phyloP scores from a whole-genome alignment of 1,140 invertebrate species.

The Ridgeia piscesae region DNA sequence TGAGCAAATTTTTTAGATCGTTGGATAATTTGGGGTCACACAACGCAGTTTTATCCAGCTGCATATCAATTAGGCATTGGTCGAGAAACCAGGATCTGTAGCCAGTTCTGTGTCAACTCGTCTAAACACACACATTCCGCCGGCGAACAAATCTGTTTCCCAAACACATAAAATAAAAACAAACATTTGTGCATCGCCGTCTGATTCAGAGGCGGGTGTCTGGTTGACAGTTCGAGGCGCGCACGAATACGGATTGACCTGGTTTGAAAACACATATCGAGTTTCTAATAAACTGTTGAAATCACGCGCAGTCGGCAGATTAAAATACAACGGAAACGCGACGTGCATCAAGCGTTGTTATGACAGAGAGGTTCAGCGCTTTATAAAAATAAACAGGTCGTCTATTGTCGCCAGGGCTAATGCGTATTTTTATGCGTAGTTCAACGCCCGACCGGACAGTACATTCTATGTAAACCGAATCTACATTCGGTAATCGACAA shows the following conservation, averaged over 20 bases:
- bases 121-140: neutral
- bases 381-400: neutral
- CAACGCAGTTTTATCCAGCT: too few species aligned
- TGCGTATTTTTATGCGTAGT: neutral
- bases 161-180: neutral
- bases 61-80: neutral
- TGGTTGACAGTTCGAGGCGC: neutral
- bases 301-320: neutral
- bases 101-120: neutral
- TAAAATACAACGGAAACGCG: neutral
- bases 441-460: neutral
- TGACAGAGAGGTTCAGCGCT: neutral
- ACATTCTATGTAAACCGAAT: neutral
- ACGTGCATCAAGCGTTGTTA: neutral
- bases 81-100: neutral
- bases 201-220: neutral
- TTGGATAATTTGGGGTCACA: too few species aligned
- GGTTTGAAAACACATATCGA: neutral
- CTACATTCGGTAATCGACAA: neutral
- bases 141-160: neutral
- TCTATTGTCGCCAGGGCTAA: neutral
- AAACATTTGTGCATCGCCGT: neutral
- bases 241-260: neutral
- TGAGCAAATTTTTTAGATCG: too few species aligned
- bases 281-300: neutral